Percentiles rank a stretch among this genome's conserved stretches.
These are phyloP conservation scores for Perizoma flavofasciatum DNA, from an alignment of 2,888 invertebrate genomes.

Conservation along the genomic window DNA sequence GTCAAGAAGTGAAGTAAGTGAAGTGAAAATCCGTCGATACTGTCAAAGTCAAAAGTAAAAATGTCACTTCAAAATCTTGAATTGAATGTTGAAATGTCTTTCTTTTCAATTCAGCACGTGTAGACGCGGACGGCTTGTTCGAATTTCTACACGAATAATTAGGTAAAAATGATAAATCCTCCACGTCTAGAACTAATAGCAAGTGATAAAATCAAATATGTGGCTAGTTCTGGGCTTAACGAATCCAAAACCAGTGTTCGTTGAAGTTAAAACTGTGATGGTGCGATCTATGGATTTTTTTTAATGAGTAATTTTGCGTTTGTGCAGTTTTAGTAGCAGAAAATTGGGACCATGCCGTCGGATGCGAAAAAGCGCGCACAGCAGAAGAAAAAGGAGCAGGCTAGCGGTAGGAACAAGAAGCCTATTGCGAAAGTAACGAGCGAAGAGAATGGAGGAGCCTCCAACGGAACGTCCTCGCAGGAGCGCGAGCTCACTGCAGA, in stretches of 20 bases:
- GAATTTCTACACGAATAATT: slow-evolving; percentile 59
- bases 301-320: slow-evolving; percentile 22
- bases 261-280: slow-evolving; percentile 6
- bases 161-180: slow-evolving; percentile 48
- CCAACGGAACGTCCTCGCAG: slow-evolving; percentile 65
- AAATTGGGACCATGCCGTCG: slow-evolving; percentile 92
- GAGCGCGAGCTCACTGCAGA: slow-evolving; percentile 88
- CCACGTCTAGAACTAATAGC: background rate
- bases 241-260: background rate
- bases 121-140: slow-evolving; percentile 73
- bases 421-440: slow-evolving; percentile 79
- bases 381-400: slow-evolving; percentile 98
- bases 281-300: slow-evolving; percentile 25
- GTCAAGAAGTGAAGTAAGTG: too few species aligned
- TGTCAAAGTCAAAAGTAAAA: too few species aligned
- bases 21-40: too few species aligned
- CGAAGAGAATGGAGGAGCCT: slow-evolving; percentile 82
- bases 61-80: background rate
- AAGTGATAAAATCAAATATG: slow-evolving; percentile 1
- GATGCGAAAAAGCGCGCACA: slow-evolving; percentile 99
- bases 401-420: slow-evolving; percentile 87
- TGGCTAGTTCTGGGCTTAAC: slow-evolving; percentile 1
- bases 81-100: slow-evolving; percentile 46
- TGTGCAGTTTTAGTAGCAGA: slow-evolving; percentile 47
- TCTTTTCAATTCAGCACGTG: slow-evolving; percentile 79